Conservation (phyloP, 2,113 vertebrate species). For the Cyprinodon tularosa region DNA sequence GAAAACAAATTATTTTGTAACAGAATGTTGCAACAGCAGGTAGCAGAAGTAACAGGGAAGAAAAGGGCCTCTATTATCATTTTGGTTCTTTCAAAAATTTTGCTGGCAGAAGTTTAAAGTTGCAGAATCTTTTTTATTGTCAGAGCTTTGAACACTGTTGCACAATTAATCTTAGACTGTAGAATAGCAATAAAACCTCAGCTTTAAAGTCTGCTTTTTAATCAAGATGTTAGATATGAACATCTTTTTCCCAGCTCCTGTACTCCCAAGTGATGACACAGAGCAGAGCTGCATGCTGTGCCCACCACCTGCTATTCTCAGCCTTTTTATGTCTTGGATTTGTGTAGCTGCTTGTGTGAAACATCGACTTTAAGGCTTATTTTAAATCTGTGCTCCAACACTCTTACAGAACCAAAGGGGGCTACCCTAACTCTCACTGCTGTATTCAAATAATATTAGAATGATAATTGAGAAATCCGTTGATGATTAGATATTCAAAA, state of each 20-base stretch:
- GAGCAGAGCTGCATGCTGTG: conserved; percentile 30
- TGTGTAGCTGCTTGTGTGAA: conserved; percentile 11
- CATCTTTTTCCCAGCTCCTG: background rate
- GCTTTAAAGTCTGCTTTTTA: background rate
- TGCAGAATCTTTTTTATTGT: background rate
- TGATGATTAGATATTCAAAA: background rate
- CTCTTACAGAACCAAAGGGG: background rate
- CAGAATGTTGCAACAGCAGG: background rate
- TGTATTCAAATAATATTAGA: background rate
- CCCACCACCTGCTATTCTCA: conserved; percentile 25
- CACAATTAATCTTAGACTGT: background rate
- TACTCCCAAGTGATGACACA: conserved; percentile 4
- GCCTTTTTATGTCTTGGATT: background rate
- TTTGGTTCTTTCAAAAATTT: background rate
- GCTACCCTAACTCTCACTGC: background rate
- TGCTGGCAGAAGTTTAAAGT: background rate
- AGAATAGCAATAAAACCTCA: background rate
- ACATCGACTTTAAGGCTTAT: conserved; percentile 23
- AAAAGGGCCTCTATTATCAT: background rate
- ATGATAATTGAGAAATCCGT: background rate
- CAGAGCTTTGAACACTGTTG: background rate
- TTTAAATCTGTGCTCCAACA: conserved; percentile 24
- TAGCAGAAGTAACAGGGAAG: background rate
- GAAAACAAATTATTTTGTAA: background rate
- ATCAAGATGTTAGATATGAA: background rate